Evolutionary conservation across 2,797 vertebrate genomes (phyloP).

Genomic region (Phylloscopus collybita): DNA sequence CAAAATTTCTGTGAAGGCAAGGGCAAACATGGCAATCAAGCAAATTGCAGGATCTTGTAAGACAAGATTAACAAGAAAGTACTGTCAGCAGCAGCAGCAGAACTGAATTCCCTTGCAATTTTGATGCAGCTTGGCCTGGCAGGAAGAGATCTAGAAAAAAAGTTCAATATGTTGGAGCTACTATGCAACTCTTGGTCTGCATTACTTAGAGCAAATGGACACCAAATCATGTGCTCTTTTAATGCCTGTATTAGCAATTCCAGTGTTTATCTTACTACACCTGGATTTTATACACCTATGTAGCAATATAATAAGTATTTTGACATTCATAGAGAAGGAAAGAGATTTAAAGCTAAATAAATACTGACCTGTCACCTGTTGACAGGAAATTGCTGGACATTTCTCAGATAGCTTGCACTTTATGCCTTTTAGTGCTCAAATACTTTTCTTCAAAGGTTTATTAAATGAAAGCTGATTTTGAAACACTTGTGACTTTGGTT

Average conservation of each 20-base stretch:
- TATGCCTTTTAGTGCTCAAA: neutral
- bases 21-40: neutral
- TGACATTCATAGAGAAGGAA: neutral
- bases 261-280: neutral
- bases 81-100: neutral
- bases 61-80: neutral
- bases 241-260: neutral
- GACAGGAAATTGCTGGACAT: neutral
- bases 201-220: neutral
- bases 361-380: neutral
- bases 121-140: neutral
- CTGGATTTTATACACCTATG: neutral
- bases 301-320: neutral
- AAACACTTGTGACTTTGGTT: neutral
- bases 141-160: neutral
- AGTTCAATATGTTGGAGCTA: neutral
- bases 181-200: neutral
- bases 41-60: neutral
- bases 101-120: neutral
- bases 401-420: neutral
- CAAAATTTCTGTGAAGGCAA: neutral
- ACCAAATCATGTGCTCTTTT: fast-evolving
- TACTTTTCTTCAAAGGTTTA: neutral
- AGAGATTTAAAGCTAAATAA: neutral
- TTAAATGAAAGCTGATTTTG: neutral